These are phyloP conservation scores for Hyposoter didymator DNA, from an alignment of 2,888 invertebrate species.

Conservation along the genomic window DNA sequence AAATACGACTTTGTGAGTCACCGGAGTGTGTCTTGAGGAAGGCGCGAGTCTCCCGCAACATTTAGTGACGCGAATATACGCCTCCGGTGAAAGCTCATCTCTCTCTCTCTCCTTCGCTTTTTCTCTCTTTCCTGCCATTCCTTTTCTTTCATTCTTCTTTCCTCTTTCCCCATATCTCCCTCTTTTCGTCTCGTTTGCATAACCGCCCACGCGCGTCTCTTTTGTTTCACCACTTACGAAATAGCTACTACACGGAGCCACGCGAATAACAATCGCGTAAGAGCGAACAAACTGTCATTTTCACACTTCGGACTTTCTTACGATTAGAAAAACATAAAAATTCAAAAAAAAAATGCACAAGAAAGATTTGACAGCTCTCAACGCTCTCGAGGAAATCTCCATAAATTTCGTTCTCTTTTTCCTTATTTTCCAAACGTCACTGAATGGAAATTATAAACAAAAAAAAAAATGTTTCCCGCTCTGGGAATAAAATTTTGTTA, in stretches of 20 bases:
- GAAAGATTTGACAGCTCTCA: background rate
- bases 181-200: constrained; percentile 40
- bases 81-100: constrained; percentile 39
- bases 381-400: background rate
- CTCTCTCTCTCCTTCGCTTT: background rate
- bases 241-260: constrained; percentile 39
- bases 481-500: too few species aligned
- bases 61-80: constrained; percentile 11
- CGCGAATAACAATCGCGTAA: constrained; percentile 9
- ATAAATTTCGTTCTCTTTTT: background rate
- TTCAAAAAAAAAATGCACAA: background rate
- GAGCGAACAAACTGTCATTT: constrained; percentile 15
- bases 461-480: too few species aligned
- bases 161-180: background rate
- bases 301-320: background rate
- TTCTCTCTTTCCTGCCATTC: background rate
- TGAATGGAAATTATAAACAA: too few species aligned
- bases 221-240: constrained; percentile 26
- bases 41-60: constrained; percentile 18
- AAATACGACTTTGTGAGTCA: constrained; percentile 49
- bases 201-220: constrained; percentile 56
- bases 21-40: background rate
- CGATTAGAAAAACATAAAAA: background rate
- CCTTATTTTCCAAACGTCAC: background rate
- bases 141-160: background rate